Percentiles rank a stretch among this genome's conserved stretches.
These are phyloP conservation scores for Thyatira batis DNA, from an alignment of 2,888 invertebrate species.

Conservation along the genomic window DNA sequence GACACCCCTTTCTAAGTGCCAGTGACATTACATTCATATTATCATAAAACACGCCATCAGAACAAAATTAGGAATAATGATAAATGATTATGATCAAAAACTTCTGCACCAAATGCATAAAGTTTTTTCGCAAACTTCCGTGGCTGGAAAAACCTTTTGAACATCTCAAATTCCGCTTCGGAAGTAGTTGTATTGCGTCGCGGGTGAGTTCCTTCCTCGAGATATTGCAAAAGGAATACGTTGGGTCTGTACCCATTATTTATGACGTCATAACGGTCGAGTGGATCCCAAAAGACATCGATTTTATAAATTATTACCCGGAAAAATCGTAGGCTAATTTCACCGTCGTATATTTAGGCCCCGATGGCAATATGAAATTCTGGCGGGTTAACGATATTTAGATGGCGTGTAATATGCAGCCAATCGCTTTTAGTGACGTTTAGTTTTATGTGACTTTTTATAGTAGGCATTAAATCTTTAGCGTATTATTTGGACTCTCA, in stretches of 20 bases:
- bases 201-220: constrained; percentile 49
- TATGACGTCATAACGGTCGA: constrained; percentile 37
- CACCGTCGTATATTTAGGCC: constrained; percentile 61
- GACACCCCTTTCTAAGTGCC: too few species aligned
- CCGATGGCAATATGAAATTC: constrained; percentile 33
- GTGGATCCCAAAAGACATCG: constrained; percentile 62
- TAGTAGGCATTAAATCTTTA: not conserved
- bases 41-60: not conserved
- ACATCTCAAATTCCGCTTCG: constrained; percentile 16
- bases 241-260: constrained; percentile 19
- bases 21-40: not conserved
- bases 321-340: constrained; percentile 72
- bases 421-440: not conserved
- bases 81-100: not conserved
- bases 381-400: constrained; percentile 14
- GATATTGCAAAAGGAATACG: constrained; percentile 37
- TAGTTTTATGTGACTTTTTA: not conserved
- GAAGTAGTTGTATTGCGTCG: constrained; percentile 47
- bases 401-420: not conserved
- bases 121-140: not conserved
- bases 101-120: not conserved
- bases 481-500: not conserved
- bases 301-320: constrained; percentile 69
- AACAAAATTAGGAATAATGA: not conserved
- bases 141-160: constrained; percentile 6